Conservation (phyloP, 1,140 invertebrate species). For the Neoseiulus cucumeris region DNA sequence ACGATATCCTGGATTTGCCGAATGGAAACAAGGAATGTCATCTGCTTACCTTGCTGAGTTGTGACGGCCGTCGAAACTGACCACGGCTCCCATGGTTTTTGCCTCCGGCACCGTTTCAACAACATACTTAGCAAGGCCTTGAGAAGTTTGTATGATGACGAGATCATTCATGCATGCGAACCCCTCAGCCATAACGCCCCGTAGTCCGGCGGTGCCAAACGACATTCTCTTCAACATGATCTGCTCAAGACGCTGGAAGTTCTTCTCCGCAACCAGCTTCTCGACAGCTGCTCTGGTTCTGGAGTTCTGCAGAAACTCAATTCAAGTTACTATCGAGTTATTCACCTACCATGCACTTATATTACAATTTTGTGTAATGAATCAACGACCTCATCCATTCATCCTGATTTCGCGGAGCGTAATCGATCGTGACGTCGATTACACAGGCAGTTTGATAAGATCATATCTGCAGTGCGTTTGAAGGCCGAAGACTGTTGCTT, state of each 20-base stretch:
- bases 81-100: constrained; percentile 48
- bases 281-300: neutral
- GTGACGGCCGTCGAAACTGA: constrained; percentile 86
- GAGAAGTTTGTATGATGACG: constrained; percentile 84
- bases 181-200: constrained; percentile 76
- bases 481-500: too few species aligned
- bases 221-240: neutral
- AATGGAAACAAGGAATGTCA: neutral
- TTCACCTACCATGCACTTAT: too few species aligned
- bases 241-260: neutral
- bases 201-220: constrained; percentile 35
- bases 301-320: neutral
- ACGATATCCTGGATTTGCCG: too few species aligned
- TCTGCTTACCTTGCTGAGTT: constrained; percentile 56
- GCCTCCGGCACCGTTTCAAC: constrained; percentile 32
- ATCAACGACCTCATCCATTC: too few species aligned
- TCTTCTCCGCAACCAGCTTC: neutral
- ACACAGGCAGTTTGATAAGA: too few species aligned
- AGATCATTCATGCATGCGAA: constrained; percentile 90
- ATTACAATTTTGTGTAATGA: too few species aligned
- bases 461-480: too few species aligned
- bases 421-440: too few species aligned
- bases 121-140: constrained; percentile 69
- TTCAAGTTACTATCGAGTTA: too few species aligned
- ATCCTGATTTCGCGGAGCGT: too few species aligned